These are phyloP conservation scores for Drosophila falleni DNA, from an alignment of 2,888 invertebrate genomes.

Conservation along the genomic window DNA sequence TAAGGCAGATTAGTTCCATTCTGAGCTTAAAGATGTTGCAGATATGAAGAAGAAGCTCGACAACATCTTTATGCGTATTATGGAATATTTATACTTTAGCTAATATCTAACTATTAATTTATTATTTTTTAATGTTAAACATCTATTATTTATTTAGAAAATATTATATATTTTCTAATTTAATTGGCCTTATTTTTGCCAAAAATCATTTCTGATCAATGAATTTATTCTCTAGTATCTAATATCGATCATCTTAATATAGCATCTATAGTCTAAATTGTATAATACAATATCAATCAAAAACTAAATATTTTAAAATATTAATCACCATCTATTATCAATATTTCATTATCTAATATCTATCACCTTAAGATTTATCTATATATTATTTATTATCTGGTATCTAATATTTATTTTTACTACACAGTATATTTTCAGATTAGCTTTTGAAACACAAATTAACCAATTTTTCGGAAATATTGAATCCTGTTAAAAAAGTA, in stretches of 20 bases:
- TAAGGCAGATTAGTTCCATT: conserved; percentile 39
- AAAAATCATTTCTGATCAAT: no score
- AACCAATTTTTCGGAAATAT: no score
- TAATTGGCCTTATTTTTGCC: not conserved
- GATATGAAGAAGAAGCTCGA: not conserved
- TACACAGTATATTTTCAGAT: no score
- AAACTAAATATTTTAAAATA: not conserved
- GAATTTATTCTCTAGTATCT: no score
- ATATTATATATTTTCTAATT: not conserved
- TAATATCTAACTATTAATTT: not conserved
- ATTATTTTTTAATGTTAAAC: not conserved
- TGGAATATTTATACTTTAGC: no score
- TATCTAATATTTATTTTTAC: not conserved
- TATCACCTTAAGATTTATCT: not conserved
- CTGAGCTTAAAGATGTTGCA: conserved; percentile 16
- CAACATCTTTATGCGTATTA: not conserved
- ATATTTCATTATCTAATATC: not conserved
- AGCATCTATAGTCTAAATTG: no score
- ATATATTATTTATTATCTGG: not conserved
- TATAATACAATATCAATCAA: no score
- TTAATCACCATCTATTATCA: no score
- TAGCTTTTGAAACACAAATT: no score
- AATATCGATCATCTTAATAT: no score
- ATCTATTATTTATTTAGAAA: no score
- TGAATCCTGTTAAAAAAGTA: no score